These are phyloP conservation scores for Agriotes lineatus DNA, from an alignment of 2,888 invertebrate species.

Conservation along the genomic window DNA sequence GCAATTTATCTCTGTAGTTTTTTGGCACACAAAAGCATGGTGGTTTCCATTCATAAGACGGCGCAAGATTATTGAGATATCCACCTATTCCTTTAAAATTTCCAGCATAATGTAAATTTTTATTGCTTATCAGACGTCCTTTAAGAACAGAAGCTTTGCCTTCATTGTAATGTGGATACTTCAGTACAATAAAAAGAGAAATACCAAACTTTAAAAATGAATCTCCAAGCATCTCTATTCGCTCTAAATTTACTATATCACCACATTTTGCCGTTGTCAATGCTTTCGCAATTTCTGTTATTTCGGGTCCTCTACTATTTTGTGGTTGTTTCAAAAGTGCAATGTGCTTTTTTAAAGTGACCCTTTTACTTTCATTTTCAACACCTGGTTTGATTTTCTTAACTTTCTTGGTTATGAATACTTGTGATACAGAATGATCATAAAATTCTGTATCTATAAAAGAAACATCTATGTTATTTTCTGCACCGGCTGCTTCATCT, in stretches of 20 bases:
- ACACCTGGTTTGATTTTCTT: constrained; percentile 43
- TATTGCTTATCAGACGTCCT: constrained; percentile 81
- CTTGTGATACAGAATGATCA: constrained; percentile 70
- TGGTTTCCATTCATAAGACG: constrained; percentile 79
- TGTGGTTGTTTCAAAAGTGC: constrained; percentile 39
- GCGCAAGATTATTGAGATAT: constrained; percentile 74
- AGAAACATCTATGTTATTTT: constrained; percentile 71
- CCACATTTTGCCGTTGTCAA: constrained; percentile 79
- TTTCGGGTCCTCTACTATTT: constrained; percentile 65
- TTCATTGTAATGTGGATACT: constrained; percentile 78
- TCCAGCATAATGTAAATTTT: constrained; percentile 86
- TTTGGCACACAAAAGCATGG: constrained; percentile 79
- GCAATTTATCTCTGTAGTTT: constrained; percentile 66
- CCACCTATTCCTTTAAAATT: constrained; percentile 69
- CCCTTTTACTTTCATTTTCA: too few species aligned
- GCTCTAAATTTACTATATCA: constrained; percentile 84
- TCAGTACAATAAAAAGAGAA: constrained; percentile 79
- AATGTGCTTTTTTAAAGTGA: constrained; percentile 49
- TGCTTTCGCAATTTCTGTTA: constrained; percentile 70
- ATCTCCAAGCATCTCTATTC: constrained; percentile 90
- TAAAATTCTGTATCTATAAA: constrained; percentile 80
- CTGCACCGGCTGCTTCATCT: constrained; percentile 77
- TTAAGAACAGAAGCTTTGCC: constrained; percentile 84
- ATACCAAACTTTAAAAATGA: constrained; percentile 86
- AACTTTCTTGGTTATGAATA: constrained; percentile 36